These are phyloP conservation scores for Sander lucioperca DNA, from an alignment of 2,113 vertebrate species.

Conservation along the genomic window DNA sequence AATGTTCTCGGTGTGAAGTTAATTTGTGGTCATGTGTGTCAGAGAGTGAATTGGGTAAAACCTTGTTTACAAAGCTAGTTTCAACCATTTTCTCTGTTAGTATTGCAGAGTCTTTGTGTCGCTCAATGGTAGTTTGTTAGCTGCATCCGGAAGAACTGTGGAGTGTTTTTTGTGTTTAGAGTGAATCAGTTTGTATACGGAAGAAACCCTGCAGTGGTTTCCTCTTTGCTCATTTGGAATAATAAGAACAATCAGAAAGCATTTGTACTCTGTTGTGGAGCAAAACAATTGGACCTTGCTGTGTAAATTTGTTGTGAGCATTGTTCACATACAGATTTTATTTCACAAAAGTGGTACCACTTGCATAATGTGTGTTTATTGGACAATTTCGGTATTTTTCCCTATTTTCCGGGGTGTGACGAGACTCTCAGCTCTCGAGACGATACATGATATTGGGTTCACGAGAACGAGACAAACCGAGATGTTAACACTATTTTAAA, in stretches of 20 bases:
- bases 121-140: slow-evolving; percentile 28
- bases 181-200: slow-evolving; percentile 41
- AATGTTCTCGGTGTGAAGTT: not conserved
- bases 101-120: slow-evolving; percentile 17
- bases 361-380: slow-evolving; percentile 6
- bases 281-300: slow-evolving; percentile 36
- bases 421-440: no score
- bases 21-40: not conserved
- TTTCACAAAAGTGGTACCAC: slow-evolving; percentile 21
- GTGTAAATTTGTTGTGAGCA: slow-evolving; percentile 33
- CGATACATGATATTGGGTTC: no score
- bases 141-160: not conserved
- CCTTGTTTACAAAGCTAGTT: slow-evolving; percentile 5
- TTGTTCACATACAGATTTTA: slow-evolving; percentile 43
- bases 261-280: slow-evolving; percentile 41
- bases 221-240: slow-evolving; percentile 41
- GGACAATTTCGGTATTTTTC: not conserved
- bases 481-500: no score
- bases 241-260: slow-evolving; percentile 57
- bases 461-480: no score
- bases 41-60: not conserved
- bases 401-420: no score
- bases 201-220: slow-evolving; percentile 54
- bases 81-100: not conserved
- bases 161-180: slow-evolving; percentile 30